phyloP scores from a whole-genome alignment of 2,113 vertebrate species.

The Poecilia latipinna region DNA sequence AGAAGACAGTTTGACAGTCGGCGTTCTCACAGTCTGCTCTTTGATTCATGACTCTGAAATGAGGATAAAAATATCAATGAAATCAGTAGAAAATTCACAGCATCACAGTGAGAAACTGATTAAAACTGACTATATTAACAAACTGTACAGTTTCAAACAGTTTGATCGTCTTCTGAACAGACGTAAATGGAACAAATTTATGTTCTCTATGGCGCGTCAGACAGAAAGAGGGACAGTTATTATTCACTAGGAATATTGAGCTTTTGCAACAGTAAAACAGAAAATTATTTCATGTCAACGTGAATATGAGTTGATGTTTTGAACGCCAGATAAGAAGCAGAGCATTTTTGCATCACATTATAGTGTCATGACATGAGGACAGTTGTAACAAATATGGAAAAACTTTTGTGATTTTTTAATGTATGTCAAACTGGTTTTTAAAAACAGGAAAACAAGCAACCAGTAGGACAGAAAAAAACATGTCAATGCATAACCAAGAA shows the following conservation, averaged over 20 bases:
- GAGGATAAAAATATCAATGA: background rate
- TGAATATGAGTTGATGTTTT: too few species aligned
- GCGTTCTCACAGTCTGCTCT: background rate
- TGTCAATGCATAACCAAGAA: too few species aligned
- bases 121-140: background rate
- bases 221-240: background rate
- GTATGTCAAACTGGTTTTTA: too few species aligned
- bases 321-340: background rate
- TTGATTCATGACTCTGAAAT: slow-evolving; percentile 9
- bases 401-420: too few species aligned
- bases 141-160: background rate
- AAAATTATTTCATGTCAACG: background rate
- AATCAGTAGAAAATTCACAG: background rate
- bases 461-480: too few species aligned
- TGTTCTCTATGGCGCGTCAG: background rate
- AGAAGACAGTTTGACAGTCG: background rate
- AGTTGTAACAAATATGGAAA: too few species aligned
- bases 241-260: background rate
- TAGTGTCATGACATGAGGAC: too few species aligned
- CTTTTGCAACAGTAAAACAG: too few species aligned
- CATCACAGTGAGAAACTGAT: background rate
- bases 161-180: background rate
- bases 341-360: too few species aligned
- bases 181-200: background rate
- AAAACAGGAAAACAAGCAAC: too few species aligned